Evolutionary conservation across 2,113 vertebrate genomes (phyloP).

Genomic region (Argyrosomus japonicus): DNA sequence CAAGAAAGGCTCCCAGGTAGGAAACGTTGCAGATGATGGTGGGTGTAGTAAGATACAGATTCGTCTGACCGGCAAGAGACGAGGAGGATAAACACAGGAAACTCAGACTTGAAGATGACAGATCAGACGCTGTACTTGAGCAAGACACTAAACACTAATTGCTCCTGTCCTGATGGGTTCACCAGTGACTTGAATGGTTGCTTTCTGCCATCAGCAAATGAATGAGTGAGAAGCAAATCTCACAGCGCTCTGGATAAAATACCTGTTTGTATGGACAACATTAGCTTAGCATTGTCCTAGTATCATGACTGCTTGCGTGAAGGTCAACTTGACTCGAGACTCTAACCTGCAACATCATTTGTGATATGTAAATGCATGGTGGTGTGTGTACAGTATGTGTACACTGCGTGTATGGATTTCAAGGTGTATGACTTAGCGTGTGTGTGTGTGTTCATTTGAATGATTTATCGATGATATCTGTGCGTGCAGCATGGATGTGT

Average conservation of each 20-base stretch:
- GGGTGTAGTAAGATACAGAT: background rate
- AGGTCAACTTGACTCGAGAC: constrained; percentile 13
- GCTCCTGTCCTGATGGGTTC: background rate
- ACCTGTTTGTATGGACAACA: background rate
- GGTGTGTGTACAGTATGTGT: background rate
- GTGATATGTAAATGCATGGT: background rate
- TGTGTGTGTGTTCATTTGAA: background rate
- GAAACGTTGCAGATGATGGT: constrained; percentile 37
- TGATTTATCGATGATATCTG: constrained; percentile 13
- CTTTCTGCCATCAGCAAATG: background rate
- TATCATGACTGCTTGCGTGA: background rate
- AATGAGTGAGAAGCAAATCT: background rate
- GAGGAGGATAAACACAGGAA: background rate
- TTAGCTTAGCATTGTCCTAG: constrained; percentile 18
- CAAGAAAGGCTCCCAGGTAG: constrained; percentile 99
- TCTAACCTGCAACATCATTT: background rate
- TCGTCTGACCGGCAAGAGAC: background rate
- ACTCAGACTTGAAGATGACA: background rate
- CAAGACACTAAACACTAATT: background rate
- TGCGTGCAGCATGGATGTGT: background rate
- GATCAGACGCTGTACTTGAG: background rate
- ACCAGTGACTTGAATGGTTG: background rate
- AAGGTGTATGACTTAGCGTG: background rate
- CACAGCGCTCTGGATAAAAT: background rate
- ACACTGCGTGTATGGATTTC: constrained; percentile 1